These are phyloP conservation scores for Cherax destructor DNA, from an alignment of 1,140 invertebrate genomes.

Conservation along the genomic window DNA sequence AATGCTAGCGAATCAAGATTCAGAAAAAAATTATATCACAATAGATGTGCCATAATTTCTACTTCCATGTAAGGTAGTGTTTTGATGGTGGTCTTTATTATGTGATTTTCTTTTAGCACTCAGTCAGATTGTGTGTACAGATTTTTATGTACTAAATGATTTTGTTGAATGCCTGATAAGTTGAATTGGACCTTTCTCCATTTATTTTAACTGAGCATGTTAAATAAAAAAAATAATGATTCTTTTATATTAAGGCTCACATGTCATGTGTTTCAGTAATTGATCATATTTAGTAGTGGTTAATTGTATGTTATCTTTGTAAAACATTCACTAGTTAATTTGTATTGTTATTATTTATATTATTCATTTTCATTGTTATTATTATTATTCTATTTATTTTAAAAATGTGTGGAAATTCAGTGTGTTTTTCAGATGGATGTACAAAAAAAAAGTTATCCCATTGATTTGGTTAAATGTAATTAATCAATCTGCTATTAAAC, in stretches of 20 bases:
- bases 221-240: not conserved
- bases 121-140: no score
- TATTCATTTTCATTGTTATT: no score
- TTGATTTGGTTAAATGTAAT: not conserved
- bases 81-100: not conserved
- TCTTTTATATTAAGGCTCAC: not conserved
- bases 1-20: not conserved
- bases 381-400: not conserved
- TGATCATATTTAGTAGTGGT: not conserved
- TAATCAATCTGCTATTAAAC: not conserved
- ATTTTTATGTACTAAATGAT: not conserved
- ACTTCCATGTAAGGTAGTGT: not conserved
- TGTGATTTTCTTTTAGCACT: not conserved
- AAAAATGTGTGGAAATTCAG: not conserved
- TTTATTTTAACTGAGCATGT: not conserved
- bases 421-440: not conserved
- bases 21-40: not conserved
- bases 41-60: not conserved
- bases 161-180: not conserved
- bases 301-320: not conserved
- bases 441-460: not conserved
- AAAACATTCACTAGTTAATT: not conserved
- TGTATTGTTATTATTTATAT: not conserved
- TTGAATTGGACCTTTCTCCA: not conserved
- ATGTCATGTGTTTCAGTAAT: not conserved